A percentile compares a stretch with the other conserved stretches of the same genome.
phyloP scores from a whole-genome alignment of 1,140 invertebrate genomes.

The Meteorus sp. region DNA sequence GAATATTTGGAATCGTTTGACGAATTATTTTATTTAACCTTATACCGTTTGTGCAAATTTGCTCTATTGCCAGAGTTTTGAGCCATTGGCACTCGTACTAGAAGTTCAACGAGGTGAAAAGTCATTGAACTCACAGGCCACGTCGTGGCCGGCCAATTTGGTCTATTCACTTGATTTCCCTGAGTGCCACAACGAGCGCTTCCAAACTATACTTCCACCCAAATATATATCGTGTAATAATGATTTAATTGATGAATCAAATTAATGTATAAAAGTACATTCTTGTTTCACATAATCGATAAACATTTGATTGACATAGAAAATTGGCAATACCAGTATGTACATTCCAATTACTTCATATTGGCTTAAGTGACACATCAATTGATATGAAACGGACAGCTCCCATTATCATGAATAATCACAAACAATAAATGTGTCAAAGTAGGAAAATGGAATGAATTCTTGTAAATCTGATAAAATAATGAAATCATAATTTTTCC shows the following conservation, averaged over 20 bases:
- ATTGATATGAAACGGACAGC: no score
- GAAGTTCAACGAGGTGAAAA: conserved; percentile 26
- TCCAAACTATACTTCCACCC: background rate
- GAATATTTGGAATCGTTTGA: no score
- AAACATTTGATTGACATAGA: background rate
- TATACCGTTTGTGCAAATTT: background rate
- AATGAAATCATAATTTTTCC: no score
- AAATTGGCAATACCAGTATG: no score
- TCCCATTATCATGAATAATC: no score
- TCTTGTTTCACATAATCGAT: conserved; percentile 7
- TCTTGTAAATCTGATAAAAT: no score
- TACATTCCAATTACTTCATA: no score
- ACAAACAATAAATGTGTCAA: no score
- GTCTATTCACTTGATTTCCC: conserved; percentile 6
- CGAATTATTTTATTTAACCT: background rate
- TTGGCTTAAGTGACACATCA: no score
- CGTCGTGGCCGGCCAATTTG: conserved; percentile 6
- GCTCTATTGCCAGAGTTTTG: background rate
- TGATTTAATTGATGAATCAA: conserved; percentile 12
- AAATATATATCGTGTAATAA: background rate
- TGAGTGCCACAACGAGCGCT: background rate
- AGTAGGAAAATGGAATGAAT: no score
- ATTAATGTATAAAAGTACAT: background rate
- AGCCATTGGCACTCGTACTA: conserved; percentile 16
- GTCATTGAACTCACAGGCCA: conserved; percentile 20